Percentiles rank a stretch among this genome's conserved stretches.
These are phyloP conservation scores for Donacobius atricapilla DNA, from an alignment of 2,113 vertebrate genomes.

Conservation along the genomic window DNA sequence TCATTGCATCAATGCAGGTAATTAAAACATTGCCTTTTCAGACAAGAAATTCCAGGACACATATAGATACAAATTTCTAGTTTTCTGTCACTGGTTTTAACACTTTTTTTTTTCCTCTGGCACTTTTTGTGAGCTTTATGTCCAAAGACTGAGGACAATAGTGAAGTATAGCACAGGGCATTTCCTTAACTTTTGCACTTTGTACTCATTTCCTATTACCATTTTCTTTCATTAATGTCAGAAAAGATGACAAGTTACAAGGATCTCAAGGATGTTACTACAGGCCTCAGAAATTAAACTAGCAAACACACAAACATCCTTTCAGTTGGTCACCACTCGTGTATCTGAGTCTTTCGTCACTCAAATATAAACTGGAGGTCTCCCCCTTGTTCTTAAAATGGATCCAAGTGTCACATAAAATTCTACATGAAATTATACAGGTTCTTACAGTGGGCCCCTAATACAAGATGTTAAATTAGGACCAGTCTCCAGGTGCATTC, in stretches of 20 bases:
- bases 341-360: background rate
- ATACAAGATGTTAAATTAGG: background rate
- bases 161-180: background rate
- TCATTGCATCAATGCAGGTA: background rate
- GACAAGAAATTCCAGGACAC: background rate
- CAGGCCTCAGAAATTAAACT: background rate
- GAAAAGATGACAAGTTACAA: background rate
- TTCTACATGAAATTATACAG: background rate
- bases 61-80: background rate
- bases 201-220: background rate
- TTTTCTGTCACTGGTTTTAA: background rate
- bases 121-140: background rate
- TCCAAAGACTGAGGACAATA: background rate
- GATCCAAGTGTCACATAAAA: background rate
- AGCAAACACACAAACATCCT: background rate
- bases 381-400: background rate
- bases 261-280: background rate
- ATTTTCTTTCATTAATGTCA: background rate
- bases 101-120: background rate
- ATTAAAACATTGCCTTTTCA: background rate
- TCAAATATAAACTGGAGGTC: background rate
- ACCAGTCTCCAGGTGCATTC: background rate
- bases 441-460: background rate
- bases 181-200: background rate
- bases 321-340: background rate